Base-by-base conservation (phyloP, 2,797 vertebrate species). In the Enteromius afrohamiltoni region DNA sequence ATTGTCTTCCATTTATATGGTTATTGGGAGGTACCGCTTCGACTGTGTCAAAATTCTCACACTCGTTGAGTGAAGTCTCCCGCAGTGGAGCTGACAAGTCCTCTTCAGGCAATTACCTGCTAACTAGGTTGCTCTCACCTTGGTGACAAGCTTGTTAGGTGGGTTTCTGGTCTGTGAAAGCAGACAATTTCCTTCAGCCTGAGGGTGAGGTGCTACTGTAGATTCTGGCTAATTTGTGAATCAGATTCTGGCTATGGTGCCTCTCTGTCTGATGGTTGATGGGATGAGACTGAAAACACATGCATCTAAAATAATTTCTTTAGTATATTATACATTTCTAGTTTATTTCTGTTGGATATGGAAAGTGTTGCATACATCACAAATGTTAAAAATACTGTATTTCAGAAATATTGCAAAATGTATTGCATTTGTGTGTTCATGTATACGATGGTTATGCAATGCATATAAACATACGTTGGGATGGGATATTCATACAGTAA, bases 61-160 rank as follows among this genome's bases (percentile, higher is more conserved):
- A 93, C 90, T 93, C 91, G 29, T 51, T 92, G 87, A 91, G 92
- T 82, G 87, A 92, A 92, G 85, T 81, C 90, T 90, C 90, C 87
- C 89, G 87, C 86, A 84, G 86, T 79, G 89, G 88, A 89, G 90
- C 81, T 78, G 79, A 88, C 55, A 75, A n/a, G 90, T 90, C 87
- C 87, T 90, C 89, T 86, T 91, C 92, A 96, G 92, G 94, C 95
- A 96, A 95, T 93, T 96, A 96, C 93, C 94, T 96, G 95, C 94
- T 94, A 97, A 96, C 95, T 94, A 95, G 92, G 92, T 91, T 86
- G 70, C 82, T 94, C 88, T 93, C 93, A 95, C 95, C 92, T 95
- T 94, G 93, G 95, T 96, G 95, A 95, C 94, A 95, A 94, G 90
- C 89, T 90, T 86, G 70, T 92, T 86, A 91, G 91, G 92, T 93